A percentile compares a stretch with the other conserved stretches of the same genome.
Conservation (phyloP, 2,888 invertebrate genomes). For the Sepioteuthis lessoniana region DNA sequence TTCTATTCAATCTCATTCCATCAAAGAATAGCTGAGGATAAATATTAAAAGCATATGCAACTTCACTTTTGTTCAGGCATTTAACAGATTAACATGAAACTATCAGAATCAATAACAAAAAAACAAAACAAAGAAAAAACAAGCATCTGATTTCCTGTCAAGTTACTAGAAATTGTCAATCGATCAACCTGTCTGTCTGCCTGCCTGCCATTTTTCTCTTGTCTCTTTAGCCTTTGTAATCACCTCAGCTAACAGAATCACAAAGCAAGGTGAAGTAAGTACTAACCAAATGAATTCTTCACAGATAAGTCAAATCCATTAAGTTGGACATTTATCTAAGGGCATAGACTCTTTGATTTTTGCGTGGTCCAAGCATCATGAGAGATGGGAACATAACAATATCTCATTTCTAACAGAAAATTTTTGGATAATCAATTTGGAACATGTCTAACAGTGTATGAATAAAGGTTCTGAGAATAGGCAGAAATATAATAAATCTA, state of each 20-base stretch:
- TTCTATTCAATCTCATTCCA: too few relatives aligned
- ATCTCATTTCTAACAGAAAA: neutral
- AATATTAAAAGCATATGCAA: too few relatives aligned
- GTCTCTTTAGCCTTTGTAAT: neutral
- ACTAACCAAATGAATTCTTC: neutral
- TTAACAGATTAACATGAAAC: too few relatives aligned
- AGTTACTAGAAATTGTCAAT: neutral
- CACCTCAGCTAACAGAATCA: neutral
- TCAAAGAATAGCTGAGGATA: too few relatives aligned
- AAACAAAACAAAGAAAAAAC: too few relatives aligned
- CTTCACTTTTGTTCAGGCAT: too few relatives aligned
- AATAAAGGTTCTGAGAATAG: neutral
- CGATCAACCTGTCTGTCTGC: neutral
- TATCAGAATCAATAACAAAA: too few relatives aligned
- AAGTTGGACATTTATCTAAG: neutral
- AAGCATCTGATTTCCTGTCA: too few relatives aligned
- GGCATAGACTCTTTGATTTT: neutral
- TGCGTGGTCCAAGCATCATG: neutral
- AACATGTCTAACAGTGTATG: too few relatives aligned
- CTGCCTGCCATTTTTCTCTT: neutral
- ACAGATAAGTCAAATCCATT: neutral
- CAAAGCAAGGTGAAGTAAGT: constrained; percentile 10
- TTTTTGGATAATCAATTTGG: neutral
- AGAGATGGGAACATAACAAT: neutral
- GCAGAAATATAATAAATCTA: neutral